phyloP scores from a whole-genome alignment of 2,888 invertebrate genomes.

The Magallana nippona region DNA sequence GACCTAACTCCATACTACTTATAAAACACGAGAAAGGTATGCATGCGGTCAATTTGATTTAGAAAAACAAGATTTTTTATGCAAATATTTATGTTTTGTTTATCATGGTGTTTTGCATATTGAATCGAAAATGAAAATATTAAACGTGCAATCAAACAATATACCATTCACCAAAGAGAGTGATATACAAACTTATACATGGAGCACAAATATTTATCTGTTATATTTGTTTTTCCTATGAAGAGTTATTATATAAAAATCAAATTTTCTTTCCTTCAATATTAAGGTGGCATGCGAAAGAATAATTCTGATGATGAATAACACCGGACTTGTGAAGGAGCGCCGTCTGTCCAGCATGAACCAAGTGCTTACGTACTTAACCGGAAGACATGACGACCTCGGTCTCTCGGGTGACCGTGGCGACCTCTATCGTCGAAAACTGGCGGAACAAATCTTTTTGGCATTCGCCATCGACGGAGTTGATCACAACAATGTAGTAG shows the following conservation, averaged over 20 bases:
- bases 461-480: conserved; percentile 69
- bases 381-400: conserved; percentile 70
- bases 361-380: conserved; percentile 66
- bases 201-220: neutral
- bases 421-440: conserved; percentile 73
- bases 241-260: neutral
- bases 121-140: too few species aligned
- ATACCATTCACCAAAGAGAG: too few species aligned
- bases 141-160: too few species aligned
- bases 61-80: too few species aligned
- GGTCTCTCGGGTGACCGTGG: conserved; percentile 71
- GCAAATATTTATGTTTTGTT: too few species aligned
- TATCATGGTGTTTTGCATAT: too few species aligned
- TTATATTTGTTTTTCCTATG: neutral
- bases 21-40: too few species aligned
- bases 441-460: conserved; percentile 73
- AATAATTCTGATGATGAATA: conserved; percentile 72
- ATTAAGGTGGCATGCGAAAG: conserved; percentile 65
- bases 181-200: too few species aligned
- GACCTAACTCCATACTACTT: too few species aligned
- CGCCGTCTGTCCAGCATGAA: conserved; percentile 65
- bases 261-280: neutral
- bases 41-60: too few species aligned
- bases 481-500: conserved; percentile 67
- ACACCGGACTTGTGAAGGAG: conserved; percentile 67